Conservation (phyloP, 64 coral and sea anemone genomes). For the Montipora foliosa region DNA sequence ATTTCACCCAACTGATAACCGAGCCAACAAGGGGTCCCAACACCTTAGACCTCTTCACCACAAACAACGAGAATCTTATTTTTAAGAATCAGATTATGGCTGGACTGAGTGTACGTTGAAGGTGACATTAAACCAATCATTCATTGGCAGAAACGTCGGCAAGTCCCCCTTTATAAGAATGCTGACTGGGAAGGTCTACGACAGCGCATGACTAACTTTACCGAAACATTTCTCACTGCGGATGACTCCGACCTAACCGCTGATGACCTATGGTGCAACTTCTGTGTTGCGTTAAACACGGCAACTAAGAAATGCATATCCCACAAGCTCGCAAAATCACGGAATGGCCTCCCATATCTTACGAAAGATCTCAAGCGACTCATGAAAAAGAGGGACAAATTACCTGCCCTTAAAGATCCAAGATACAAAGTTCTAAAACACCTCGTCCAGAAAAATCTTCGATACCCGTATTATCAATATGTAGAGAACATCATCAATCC, state of each 20-base stretch:
- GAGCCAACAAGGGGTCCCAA: conserved; percentile 18
- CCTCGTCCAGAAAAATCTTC: too few relatives aligned
- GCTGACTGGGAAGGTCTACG: conserved; percentile 51
- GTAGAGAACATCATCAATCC: too few relatives aligned
- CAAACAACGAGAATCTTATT: conserved; percentile 20
- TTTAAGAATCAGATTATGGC: not conserved
- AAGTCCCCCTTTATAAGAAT: conserved; percentile 32
- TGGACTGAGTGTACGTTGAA: conserved; percentile 4
- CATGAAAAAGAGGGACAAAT: conserved; percentile 16
- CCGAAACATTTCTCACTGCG: conserved; percentile 20
- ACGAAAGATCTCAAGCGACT: conserved; percentile 10
- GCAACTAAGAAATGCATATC: conserved; percentile 18
- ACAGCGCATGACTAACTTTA: conserved; percentile 57
- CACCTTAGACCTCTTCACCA: conserved; percentile 24
- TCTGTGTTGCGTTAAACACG: conserved; percentile 11
- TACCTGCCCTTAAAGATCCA: conserved; percentile 16
- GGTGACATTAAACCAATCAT: too few relatives aligned
- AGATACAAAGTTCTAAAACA: not conserved
- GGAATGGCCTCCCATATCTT: not conserved
- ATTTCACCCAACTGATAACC: conserved; percentile 5
- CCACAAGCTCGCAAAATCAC: conserved; percentile 29
- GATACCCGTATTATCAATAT: too few relatives aligned
- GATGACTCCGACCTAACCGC: too few relatives aligned
- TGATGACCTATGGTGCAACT: not conserved
- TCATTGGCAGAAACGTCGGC: too few relatives aligned